Evolutionary conservation across 2,113 vertebrate species (phyloP), one percentile per base, ranked within the genome.

Genomic region (Scophthalmus maximus): DNA sequence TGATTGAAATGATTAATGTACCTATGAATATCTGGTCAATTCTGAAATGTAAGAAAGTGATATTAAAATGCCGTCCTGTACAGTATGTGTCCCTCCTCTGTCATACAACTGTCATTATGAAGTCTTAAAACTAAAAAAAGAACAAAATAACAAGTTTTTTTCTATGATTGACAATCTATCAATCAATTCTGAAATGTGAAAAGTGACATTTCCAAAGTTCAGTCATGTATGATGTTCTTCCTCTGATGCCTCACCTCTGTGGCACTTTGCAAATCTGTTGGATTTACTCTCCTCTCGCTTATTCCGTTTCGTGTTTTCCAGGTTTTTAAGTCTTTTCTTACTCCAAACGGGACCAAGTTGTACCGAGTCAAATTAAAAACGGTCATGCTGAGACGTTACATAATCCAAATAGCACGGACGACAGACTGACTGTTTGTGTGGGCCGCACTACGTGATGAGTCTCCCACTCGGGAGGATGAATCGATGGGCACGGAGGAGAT

Each of bases 311-410:
- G 3, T 65, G 52, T 30, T 61, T 76, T 44, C 30, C 47, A 18
- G 5, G 20, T 64, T 50, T 17, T 7, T n/a, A n/a, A n/a, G 9
- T 20, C 29, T 44, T 67, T 9, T 4, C 38, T 69, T n/a, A n/a
- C n/a, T 65, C 40, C 47, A 60, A 78, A 59, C 2, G 32, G 34
- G 51, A 38, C 64, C 58, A 14, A 52, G 42, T 68, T 60, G 70
- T 4, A 29, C 18, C 11, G 29, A 70, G 59, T 26, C 56, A 6
- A 79, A 84, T 72, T 71, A 76, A 83, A 83, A 78, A 32, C 1
- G 49, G 47, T 18, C 76, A 12, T 29, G 73, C 76, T 76, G 79
- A 40, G 79, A 18, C 11, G 8, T 88, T 88, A 76, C 53, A 53
- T 78, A 84, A 86, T 63, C 52, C 3, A 22, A 56, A 25, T n/a